These are phyloP conservation scores for Drosophila limbata DNA, from an alignment of 2,888 invertebrate species.

Conservation along the genomic window DNA sequence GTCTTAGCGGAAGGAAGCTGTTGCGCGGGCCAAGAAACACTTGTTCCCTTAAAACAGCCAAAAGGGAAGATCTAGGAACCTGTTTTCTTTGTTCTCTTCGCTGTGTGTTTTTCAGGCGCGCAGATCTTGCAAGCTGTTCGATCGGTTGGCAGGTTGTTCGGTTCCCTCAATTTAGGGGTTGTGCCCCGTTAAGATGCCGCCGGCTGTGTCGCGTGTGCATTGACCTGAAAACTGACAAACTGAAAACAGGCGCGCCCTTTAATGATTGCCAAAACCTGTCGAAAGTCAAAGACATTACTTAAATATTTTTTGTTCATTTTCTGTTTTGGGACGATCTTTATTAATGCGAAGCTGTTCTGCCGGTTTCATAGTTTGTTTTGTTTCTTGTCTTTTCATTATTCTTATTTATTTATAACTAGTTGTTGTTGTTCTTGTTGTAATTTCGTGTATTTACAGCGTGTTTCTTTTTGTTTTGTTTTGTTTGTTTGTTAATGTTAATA, in stretches of 20 bases:
- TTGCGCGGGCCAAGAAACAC: constrained; percentile 65
- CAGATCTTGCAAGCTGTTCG: constrained; percentile 46
- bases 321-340: constrained; percentile 70
- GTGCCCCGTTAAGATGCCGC: constrained; percentile 42
- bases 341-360: constrained; percentile 70
- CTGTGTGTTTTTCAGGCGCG: constrained; percentile 28
- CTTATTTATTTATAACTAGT: constrained; percentile 39
- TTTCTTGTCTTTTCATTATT: constrained; percentile 36
- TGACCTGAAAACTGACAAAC: constrained; percentile 65
- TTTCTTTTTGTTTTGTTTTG: constrained; percentile 26
- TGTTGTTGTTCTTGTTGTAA: constrained; percentile 14
- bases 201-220: constrained; percentile 59
- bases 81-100: constrained; percentile 37
- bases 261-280: constrained; percentile 1
- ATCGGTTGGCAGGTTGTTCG: constrained; percentile 45
- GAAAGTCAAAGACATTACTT: constrained; percentile 20
- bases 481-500: constrained; percentile 44
- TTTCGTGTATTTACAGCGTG: constrained; percentile 63
- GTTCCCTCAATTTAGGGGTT: constrained; percentile 52
- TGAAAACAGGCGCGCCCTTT: constrained; percentile 29
- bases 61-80: constrained; percentile 38
- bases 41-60: constrained; percentile 35
- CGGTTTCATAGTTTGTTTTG: constrained; percentile 47
- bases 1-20: constrained; percentile 60
- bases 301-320: constrained; percentile 44